These are phyloP conservation scores for Scaptomyza cyrtandrae DNA, from an alignment of 2,888 invertebrate genomes.

Conservation along the genomic window DNA sequence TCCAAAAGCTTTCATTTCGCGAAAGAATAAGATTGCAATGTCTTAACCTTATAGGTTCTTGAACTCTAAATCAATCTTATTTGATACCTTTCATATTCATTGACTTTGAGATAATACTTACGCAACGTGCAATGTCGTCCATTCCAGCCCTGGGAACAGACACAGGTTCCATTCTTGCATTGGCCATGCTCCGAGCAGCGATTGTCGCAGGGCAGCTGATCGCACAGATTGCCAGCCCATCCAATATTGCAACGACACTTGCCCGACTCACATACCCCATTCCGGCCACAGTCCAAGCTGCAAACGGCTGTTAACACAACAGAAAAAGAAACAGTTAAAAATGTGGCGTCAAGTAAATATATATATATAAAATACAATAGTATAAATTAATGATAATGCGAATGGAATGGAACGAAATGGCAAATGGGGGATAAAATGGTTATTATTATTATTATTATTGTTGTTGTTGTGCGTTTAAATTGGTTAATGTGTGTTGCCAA, in stretches of 20 bases:
- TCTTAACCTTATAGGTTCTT: too few species aligned
- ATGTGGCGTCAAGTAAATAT: too few species aligned
- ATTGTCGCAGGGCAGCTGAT: constrained; percentile 95
- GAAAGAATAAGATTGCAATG: too few species aligned
- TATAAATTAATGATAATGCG: constrained; percentile 18
- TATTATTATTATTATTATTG: constrained; percentile 9
- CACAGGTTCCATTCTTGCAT: constrained; percentile 98
- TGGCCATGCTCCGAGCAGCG: constrained; percentile 98
- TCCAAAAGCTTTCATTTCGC: too few species aligned
- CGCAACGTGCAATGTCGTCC: constrained; percentile 98
- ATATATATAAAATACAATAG: too few species aligned
- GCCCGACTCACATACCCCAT: constrained; percentile 97
- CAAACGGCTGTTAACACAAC: constrained; percentile 90
- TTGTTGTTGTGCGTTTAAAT: constrained; percentile 56
- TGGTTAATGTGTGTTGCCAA: constrained; percentile 49
- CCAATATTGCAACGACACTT: constrained; percentile 96
- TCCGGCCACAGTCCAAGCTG: constrained; percentile 95
- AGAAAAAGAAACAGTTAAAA: background rate
- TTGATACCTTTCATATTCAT: too few species aligned
- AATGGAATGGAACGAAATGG: constrained; percentile 1
- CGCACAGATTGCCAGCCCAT: constrained; percentile 97
- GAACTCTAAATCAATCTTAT: too few species aligned
- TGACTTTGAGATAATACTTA: constrained; percentile 87
- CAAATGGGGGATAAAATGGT: background rate
- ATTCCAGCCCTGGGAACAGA: constrained; percentile 99